Conservation (phyloP, 30 jellyfish, hydroid and myxozoan species). For the Turritopsis rubra region DNA sequence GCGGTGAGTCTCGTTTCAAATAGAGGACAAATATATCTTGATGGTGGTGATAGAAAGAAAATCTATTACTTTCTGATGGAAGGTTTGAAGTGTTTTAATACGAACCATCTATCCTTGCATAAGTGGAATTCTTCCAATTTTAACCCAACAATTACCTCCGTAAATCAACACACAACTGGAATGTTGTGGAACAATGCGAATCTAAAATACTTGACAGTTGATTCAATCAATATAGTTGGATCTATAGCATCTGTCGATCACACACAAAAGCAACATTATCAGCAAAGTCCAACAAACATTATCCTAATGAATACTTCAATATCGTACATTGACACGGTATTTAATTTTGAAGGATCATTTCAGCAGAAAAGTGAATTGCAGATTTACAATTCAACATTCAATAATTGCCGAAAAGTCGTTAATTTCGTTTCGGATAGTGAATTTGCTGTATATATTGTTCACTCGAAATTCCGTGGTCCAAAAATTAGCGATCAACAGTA, state of each 20-base stretch:
- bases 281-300: background rate
- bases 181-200: no score
- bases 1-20: no score
- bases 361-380: background rate
- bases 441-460: background rate
- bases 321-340: background rate
- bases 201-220: background rate
- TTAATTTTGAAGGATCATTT: background rate
- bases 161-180: no score
- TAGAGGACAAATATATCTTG: no score
- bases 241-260: background rate
- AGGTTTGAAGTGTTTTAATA: no score
- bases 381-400: background rate
- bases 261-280: no score
- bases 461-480: background rate
- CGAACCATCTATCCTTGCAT: no score
- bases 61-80: no score
- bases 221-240: background rate
- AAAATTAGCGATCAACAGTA: background rate
- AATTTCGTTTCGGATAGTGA: background rate
- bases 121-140: no score
- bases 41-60: no score
- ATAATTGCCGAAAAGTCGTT: background rate
- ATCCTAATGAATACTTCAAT: background rate
- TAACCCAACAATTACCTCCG: no score